Percentiles rank a stretch among this genome's conserved stretches.
phyloP scores from a whole-genome alignment of 2,888 invertebrate genomes.

The Gastrophysa polygoni region DNA sequence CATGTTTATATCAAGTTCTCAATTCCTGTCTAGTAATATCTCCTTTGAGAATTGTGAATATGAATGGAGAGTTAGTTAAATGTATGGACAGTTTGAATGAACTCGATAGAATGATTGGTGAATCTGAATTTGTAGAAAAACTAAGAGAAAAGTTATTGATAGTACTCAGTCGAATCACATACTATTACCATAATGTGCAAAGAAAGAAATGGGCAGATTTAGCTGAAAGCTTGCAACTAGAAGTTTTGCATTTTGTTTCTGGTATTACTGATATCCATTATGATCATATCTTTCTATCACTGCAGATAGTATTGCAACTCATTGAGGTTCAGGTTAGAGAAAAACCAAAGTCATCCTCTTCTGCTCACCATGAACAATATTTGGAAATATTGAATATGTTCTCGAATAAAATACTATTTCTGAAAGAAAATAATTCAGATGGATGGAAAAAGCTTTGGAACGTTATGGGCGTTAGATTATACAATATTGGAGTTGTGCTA shows the following conservation, averaged over 20 bases:
- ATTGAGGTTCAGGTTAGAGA: conserved; percentile 18
- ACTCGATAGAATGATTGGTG: conserved; percentile 7
- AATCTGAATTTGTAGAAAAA: conserved; percentile 6
- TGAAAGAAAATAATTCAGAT: conserved; percentile 35
- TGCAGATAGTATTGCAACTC: conserved; percentile 4
- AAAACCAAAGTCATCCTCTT: conserved; percentile 5
- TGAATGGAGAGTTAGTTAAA: conserved; percentile 15
- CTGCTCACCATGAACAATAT: conserved; percentile 18
- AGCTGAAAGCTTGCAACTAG: conserved; percentile 17
- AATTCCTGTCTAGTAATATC: conserved; percentile 23
- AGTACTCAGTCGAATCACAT: conserved; percentile 14
- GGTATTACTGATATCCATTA: background rate
- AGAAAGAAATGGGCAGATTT: conserved; percentile 18
- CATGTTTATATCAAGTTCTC: conserved; percentile 21
- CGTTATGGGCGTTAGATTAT: conserved; percentile 28
- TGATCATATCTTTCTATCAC: background rate
- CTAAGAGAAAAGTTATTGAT: conserved; percentile 19
- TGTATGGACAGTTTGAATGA: conserved; percentile 17
- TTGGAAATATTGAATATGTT: conserved; percentile 27
- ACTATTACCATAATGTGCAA: conserved; percentile 21
- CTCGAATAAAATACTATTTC: conserved; percentile 26
- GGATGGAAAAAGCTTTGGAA: conserved; percentile 36
- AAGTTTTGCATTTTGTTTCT: conserved; percentile 17
- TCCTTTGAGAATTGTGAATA: conserved; percentile 19
- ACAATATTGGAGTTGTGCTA: conserved; percentile 39